Base-by-base conservation (phyloP, 2,797 vertebrate genomes). In the Rallus crepitans region DNA sequence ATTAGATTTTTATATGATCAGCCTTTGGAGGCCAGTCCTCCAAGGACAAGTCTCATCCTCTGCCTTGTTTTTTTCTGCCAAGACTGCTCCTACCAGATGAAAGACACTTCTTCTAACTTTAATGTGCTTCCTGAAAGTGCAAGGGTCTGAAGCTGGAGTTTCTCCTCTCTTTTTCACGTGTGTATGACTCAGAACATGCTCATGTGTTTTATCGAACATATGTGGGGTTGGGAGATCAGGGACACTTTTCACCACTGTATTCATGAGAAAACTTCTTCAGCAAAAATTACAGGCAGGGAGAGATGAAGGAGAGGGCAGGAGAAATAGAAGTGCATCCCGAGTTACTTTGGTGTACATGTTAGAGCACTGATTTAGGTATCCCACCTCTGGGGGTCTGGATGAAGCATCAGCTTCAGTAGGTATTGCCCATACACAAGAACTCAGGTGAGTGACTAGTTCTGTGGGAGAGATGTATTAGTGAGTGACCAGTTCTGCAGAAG, bases 111-210 rank as follows among this genome's bases (percentile, higher is more conserved):
- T 79, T 30, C 52, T n/a, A 59, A 55, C 21, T 88, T 80, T 48
- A 39, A n/a, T 59, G 33, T 21, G 14, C n/a, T 83, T 80, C 12
- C 40, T 80, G 28, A 47, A 73, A 56, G 18, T 13, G 21, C 15
- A 37, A 61, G 27, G 25, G 25, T 12, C 39, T 57, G 13, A 21
- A 72, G 15, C 1, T 9, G 20, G 14, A 63, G 9, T 42, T 89
- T 55, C 18, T 40, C 3, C 21, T 78, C 7, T 39, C n/a, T 89
- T 73, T 76, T 27, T 66, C 40, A 45, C 8, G 12, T 14, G 9
- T 48, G 23, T 47, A n/a, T 39, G 40, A 39, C 56, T 72, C 2
- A 0, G 11, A 13, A 15, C 27, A 28, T 4, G 6, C 1, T 1
- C n/a, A 31, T 7, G 2, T 15, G 19, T 48, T 75, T 79, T 69